Conservation (phyloP, 2,888 invertebrate genomes). For the Pardosa pseudoannulata region DNA sequence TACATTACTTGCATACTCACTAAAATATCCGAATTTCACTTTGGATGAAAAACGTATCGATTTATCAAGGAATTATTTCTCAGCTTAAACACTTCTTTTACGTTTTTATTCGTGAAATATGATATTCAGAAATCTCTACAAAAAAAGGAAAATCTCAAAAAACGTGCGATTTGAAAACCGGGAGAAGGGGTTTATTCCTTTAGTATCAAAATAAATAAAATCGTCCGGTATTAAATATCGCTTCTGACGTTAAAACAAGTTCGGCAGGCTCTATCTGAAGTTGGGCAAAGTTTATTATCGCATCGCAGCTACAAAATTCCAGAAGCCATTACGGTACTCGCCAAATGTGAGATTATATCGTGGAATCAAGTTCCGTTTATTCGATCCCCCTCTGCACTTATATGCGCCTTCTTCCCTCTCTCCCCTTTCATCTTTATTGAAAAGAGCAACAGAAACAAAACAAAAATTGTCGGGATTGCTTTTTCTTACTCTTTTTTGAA, state of each 20-base stretch:
- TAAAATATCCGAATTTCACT: too few species aligned
- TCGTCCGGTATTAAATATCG: background rate
- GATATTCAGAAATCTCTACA: too few species aligned
- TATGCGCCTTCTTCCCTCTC: background rate
- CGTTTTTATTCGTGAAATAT: too few species aligned
- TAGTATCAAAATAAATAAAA: too few species aligned
- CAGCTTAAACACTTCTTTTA: too few species aligned
- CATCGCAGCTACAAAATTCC: background rate
- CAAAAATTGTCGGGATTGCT: slow-evolving; percentile 60
- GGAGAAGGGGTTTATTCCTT: too few species aligned
- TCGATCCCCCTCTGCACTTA: background rate
- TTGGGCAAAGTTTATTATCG: background rate
- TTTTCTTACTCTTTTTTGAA: slow-evolving; percentile 53
- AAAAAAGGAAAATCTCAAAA: too few species aligned
- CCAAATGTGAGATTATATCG: slow-evolving; percentile 14
- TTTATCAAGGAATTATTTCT: too few species aligned
- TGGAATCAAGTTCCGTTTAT: slow-evolving; percentile 2
- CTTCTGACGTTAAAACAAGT: background rate
- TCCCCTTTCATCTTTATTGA: slow-evolving; percentile 42
- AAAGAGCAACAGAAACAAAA: slow-evolving; percentile 50
- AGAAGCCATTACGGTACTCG: background rate
- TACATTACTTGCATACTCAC: too few species aligned
- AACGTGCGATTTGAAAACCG: too few species aligned
- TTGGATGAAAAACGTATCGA: too few species aligned
- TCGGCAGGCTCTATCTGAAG: background rate